Percentiles rank a stretch among this genome's conserved stretches.
These are phyloP conservation scores for Dicycla oo DNA, from an alignment of 2,888 invertebrate genomes.

Conservation along the genomic window DNA sequence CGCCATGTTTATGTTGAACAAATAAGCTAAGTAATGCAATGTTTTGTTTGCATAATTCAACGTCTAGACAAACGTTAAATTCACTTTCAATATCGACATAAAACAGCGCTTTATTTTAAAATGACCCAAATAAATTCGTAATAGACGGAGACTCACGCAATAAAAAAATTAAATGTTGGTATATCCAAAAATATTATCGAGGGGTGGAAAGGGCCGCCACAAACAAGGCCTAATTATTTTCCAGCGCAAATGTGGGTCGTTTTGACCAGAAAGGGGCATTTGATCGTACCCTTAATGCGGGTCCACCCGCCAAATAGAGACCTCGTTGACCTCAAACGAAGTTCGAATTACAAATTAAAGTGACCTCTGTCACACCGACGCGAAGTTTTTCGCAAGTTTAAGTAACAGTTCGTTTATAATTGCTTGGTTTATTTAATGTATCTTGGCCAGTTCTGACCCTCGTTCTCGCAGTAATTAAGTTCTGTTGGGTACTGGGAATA, in stretches of 20 bases:
- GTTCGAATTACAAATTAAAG: constrained; percentile 82
- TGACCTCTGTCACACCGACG: constrained; percentile 71
- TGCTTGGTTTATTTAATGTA: constrained; percentile 53
- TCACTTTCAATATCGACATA: constrained; percentile 6
- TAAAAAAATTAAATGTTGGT: constrained; percentile 52
- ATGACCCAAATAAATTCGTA: constrained; percentile 33
- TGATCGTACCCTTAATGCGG: constrained; percentile 72
- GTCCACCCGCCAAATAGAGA: constrained; percentile 77
- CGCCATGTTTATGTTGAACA: background rate
- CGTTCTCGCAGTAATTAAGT: constrained; percentile 45
- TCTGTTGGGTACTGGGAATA: constrained; percentile 4
- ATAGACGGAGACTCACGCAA: constrained; percentile 19
- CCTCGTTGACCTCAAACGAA: constrained; percentile 80
- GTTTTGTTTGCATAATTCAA: background rate
- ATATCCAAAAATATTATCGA: constrained; percentile 54
- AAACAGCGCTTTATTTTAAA: constrained; percentile 17
- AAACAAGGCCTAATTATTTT: constrained; percentile 77
- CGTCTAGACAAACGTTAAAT: background rate
- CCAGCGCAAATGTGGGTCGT: constrained; percentile 72
- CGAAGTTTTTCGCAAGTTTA: constrained; percentile 50
- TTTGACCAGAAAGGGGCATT: constrained; percentile 71
- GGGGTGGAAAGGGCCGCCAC: constrained; percentile 53
- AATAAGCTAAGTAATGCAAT: background rate
- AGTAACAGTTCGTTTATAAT: constrained; percentile 45
- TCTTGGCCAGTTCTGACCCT: constrained; percentile 40